Evolutionary conservation across 2,888 invertebrate species (phyloP), one percentile per base, ranked within the genome.

Genomic region (Ferrisia virgata): DNA sequence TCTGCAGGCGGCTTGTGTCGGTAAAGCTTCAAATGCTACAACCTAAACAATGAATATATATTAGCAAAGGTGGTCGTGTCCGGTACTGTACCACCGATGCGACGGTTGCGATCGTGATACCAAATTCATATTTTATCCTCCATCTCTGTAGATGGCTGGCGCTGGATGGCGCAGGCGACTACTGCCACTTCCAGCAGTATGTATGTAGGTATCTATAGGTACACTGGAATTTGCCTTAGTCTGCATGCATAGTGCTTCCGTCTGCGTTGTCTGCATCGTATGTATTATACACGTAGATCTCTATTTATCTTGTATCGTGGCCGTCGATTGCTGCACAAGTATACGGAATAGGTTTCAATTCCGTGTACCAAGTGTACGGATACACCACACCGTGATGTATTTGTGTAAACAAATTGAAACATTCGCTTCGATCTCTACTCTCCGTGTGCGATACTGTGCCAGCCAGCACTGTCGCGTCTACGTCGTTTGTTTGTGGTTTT

Each of bases 21-120:
- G 4, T 25, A 11, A 28, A 28, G 25, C 25, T 64, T 64, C 58
- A 28, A 28, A 28, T 47, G 15, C 43, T 64, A 64, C 58, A 64
- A 64, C 13, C 58, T 64, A 28, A 64, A 64, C 58, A 64, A 64
- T 64, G 58, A 64, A 64, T 64, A 64, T 64, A 64, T 64, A 64
- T 64, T 64, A 64, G 58, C 58, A 25, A 28, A 64, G 58, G 58
- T 64, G 58, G 58, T 64, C 58, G 58, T 64, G 58, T 64, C 58
- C 58, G 58, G 4, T 15, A 13, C 43, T 36, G 36, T 36, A 36
- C 36, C 36, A 36, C 36, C 36, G 36, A 43, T 64, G 25, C 58
- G 36, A 43, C 28, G 25, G 25, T 18, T 4, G 9, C 18, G 13
- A 64, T 64, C 58, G 58, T 64, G 58, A 64, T 64, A 64, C 58